Percentiles rank a stretch among this genome's conserved stretches.
These are phyloP conservation scores for Volucella bombylans DNA, from an alignment of 2,888 invertebrate genomes.

Conservation along the genomic window DNA sequence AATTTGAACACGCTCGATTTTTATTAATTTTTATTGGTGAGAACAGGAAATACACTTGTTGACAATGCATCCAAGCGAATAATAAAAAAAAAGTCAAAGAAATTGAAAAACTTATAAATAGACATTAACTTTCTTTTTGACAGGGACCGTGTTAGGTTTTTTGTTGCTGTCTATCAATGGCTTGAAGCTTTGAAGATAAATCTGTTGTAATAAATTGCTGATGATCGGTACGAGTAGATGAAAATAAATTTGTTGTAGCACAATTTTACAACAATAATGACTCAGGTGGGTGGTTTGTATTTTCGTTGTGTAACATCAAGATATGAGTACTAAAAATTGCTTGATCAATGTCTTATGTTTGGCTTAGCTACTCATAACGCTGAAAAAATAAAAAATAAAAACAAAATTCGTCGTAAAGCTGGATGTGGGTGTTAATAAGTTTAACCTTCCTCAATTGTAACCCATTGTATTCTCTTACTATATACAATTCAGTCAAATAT, in stretches of 20 bases:
- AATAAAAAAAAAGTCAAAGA: slow-evolving; percentile 5
- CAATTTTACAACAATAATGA: neutral
- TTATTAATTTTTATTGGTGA: slow-evolving; percentile 4
- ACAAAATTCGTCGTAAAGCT: too few species aligned
- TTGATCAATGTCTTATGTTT: too few species aligned
- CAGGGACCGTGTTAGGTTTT: neutral
- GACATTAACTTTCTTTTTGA: too few species aligned
- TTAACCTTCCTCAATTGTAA: too few species aligned
- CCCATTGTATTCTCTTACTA: too few species aligned
- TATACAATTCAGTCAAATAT: too few species aligned
- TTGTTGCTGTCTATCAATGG: neutral
- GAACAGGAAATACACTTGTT: slow-evolving; percentile 51
- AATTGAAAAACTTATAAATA: neutral
- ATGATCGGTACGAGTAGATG: neutral
- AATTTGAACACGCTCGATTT: slow-evolving; percentile 30
- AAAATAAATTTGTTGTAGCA: neutral
- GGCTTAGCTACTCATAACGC: too few species aligned
- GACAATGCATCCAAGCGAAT: slow-evolving; percentile 2
- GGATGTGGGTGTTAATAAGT: too few species aligned
- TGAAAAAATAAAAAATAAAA: too few species aligned
- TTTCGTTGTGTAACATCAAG: neutral
- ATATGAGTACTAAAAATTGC: too few species aligned
- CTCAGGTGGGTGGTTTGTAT: neutral
- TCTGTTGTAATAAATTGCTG: neutral
- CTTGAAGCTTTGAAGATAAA: neutral